Evolutionary conservation across 2,888 invertebrate species (phyloP), one percentile per base, ranked within the genome.

Genomic region (Volucella zonaria): DNA sequence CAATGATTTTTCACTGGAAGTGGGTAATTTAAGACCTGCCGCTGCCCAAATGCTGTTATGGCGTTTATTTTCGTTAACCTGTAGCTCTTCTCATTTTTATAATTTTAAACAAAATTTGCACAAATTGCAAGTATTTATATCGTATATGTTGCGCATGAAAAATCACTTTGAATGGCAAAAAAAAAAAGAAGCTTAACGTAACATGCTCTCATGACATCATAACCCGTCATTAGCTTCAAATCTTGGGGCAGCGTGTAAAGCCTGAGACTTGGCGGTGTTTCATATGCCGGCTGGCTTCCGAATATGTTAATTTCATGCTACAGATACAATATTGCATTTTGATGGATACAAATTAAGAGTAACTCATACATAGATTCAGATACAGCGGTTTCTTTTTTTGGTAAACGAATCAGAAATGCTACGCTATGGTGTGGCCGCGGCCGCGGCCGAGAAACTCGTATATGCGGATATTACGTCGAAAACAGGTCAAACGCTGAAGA

Each of bases 1-100:
- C 73, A 73, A 73, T 62, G 73, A 62, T 73, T 73, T 54, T 70
- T 52, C 75, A 40, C 51, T 75, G 38, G 43, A 76, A 70, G 52
- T 59, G 58, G 70, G 75, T 66, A 76, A 81, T 81, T 76, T 52
- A 54, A 81, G 66, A 81, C 75, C 75, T 76, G 31, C 6, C 31
- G 31, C 31, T 31, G 31, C 31, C 31, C 31, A 31, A 31, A 31
- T 31, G 70, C 51, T 62, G 59, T 71, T 66, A 66, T 56, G 51
- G 62, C 40, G 42, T 52, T 74, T 73, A 67, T 75, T 81, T 62
- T 70, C 70, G 68, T 75, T 59, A n/a, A n/a, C 18, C 8, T 12
- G 12, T 4, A 31, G 31, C 14, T 51, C 42, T 71, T 62, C 61
- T 2, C 56, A 40, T 62, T 62, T 73, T 62, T 62, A 73, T 62